Base-by-base conservation (phyloP, 2,888 invertebrate genomes). In the Phalera bucephala region DNA sequence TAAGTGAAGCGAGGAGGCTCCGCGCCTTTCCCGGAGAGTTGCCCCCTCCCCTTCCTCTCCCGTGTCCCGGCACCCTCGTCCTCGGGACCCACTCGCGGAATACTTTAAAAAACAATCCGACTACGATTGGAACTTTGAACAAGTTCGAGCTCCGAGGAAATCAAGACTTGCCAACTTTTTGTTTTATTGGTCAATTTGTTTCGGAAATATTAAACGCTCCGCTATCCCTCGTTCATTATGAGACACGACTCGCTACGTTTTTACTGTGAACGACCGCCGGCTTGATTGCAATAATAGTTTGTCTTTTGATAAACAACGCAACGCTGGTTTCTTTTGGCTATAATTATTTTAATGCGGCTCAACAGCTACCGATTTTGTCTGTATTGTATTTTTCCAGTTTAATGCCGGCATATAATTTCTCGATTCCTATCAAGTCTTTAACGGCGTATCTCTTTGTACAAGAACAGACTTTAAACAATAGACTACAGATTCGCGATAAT, bases 71-170 rank as follows among this genome's bases (percentile, higher is more conserved):
- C n/a, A n/a, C n/a, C n/a, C n/a, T n/a, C n/a, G n/a, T n/a, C n/a
- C n/a, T n/a, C n/a, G n/a, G n/a, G 57, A 50, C 48, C 45, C 38
- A 55, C 53, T 60, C 57, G 44, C 46, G 45, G 63, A 73, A 74
- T 77, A 72, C 75, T 80, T 80, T 74, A 72, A 79, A 80, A 79
- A 78, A 80, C 77, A 81, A 80, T 76, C 68, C 59, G 63, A 68
- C 64, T 70, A 75, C 75, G 74, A 74, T 78, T 66, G 73, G 61
- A n/a, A 77, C 62, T 75, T 72, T 52, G 64, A 59, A 52, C 66
- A 72, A 79, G 70, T 75, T 64, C 48, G 62, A 64, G 70, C 72
- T 74, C 73, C 52, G 72, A 72, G 74, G 77, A 73, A 79, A 75
- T 79, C 78, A 74, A 66, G 72, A 64, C 72, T 74, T 60, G 49